Evolutionary conservation across 2,113 vertebrate genomes (phyloP).

Genomic region (Picathartes gymnocephalus): DNA sequence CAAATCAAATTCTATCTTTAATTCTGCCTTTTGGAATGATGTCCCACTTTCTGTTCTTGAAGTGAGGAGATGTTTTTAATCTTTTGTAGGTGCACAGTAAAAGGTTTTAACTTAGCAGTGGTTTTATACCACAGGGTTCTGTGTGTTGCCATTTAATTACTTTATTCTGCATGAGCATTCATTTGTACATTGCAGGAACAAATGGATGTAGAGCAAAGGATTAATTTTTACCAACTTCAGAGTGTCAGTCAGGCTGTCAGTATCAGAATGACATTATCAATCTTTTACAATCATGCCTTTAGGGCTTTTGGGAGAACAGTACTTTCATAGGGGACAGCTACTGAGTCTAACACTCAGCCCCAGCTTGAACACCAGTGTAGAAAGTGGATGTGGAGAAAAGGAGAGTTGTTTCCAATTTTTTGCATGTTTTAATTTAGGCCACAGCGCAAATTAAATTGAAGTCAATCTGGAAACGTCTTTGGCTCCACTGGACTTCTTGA

Average conservation of each 20-base stretch:
- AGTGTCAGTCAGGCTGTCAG: background rate
- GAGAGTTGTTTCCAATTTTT: background rate
- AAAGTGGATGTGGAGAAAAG: background rate
- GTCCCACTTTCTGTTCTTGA: constrained; percentile 10
- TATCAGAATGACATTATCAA: background rate
- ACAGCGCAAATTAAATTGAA: background rate
- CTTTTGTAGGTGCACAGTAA: background rate
- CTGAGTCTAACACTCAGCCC: background rate
- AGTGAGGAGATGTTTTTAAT: background rate
- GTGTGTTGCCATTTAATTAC: background rate
- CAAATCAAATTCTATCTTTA: background rate
- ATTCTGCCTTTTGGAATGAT: background rate
- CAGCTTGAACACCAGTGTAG: background rate
- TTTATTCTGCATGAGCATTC: background rate
- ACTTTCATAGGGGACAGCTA: accelerated
- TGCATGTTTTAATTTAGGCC: background rate
- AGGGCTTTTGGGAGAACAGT: background rate
- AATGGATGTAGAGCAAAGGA: background rate
- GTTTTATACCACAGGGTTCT: background rate
- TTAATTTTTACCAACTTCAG: background rate
- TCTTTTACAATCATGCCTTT: background rate
- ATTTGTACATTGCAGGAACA: background rate
- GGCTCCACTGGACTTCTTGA: too few relatives aligned
- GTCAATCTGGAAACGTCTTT: background rate
- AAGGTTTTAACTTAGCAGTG: background rate